A percentile compares a stretch with the other conserved stretches of the same genome.
These are phyloP conservation scores for Poeciliopsis presidionis DNA, from an alignment of 2,797 vertebrate species.

Conservation along the genomic window DNA sequence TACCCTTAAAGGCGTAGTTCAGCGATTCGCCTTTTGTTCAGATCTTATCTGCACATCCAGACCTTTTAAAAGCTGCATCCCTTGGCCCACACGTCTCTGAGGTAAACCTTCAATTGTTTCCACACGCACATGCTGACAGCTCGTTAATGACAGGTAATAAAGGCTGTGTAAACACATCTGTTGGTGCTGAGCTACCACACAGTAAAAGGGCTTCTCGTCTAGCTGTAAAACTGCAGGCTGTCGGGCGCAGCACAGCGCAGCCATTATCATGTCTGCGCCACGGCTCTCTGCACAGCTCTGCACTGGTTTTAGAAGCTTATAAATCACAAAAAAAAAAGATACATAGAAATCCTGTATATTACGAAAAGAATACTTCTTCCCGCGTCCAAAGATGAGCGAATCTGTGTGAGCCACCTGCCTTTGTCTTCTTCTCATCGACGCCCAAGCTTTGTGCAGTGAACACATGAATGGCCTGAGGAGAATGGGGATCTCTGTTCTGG, in stretches of 20 bases:
- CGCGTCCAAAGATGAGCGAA: not conserved
- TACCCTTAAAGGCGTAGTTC: not conserved
- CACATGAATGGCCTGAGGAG: constrained; percentile 15
- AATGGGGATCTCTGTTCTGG: constrained; percentile 14
- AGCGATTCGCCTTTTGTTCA: not conserved
- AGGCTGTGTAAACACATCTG: constrained; percentile 79
- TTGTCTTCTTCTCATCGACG: not conserved
- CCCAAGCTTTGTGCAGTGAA: not conserved
- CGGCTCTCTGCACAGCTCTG: constrained; percentile 6
- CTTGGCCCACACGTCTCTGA: constrained; percentile 34
- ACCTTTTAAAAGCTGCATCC: constrained; percentile 8
- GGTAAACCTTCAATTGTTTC: constrained; percentile 58
- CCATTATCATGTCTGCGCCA: constrained; percentile 55
- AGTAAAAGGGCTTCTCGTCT: constrained; percentile 61
- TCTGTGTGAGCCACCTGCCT: not conserved
- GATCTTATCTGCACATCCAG: constrained; percentile 10
- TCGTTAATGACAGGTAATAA: constrained; percentile 77
- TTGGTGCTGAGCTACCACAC: constrained; percentile 70
- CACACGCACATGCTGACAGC: constrained; percentile 63
- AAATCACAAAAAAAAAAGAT: not conserved
- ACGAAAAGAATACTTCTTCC: not conserved
- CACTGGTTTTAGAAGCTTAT: constrained; percentile 11
- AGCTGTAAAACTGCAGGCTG: constrained; percentile 62
- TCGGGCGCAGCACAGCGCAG: constrained; percentile 36
- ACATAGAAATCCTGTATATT: not conserved